These are phyloP conservation scores for Galaxea fascicularis DNA, from an alignment of 92 coral and sea anemone genomes.

Conservation along the genomic window DNA sequence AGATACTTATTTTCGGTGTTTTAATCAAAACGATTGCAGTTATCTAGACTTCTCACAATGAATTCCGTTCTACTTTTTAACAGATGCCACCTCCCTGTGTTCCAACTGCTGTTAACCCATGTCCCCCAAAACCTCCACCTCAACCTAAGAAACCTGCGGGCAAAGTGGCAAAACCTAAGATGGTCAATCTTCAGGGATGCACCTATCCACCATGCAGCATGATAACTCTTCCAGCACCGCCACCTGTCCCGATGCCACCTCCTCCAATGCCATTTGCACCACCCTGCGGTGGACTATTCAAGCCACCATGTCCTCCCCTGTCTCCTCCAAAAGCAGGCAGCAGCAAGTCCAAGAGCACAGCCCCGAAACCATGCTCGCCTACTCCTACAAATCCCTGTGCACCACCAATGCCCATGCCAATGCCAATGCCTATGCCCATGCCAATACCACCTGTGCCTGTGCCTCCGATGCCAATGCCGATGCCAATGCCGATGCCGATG, in stretches of 20 bases:
- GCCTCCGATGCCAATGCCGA: constrained; percentile 37
- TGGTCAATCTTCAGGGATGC: constrained; percentile 45
- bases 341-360: constrained; percentile 48
- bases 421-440: constrained; percentile 61
- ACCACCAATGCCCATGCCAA: constrained; percentile 72
- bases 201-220: constrained; percentile 55
- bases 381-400: constrained; percentile 48
- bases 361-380: constrained; percentile 64
- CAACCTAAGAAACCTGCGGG: constrained; percentile 58
- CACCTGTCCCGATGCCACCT: constrained; percentile 62
- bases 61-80: background rate
- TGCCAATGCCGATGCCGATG: constrained; percentile 54
- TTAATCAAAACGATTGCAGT: background rate
- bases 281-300: constrained; percentile 39
- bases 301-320: constrained; percentile 52
- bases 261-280: constrained; percentile 45
- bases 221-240: constrained; percentile 67
- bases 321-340: constrained; percentile 60
- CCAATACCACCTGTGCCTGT: constrained; percentile 64
- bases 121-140: constrained; percentile 59
- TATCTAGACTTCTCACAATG: background rate
- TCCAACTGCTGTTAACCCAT: constrained; percentile 46
- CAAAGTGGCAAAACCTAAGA: constrained; percentile 50
- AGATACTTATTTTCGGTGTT: too few relatives aligned
- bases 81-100: constrained; percentile 46